Percentiles rank a stretch among this genome's conserved stretches.
Conservation (phyloP, 2,888 invertebrate species). For the Himalopsyche kuldschensis region DNA sequence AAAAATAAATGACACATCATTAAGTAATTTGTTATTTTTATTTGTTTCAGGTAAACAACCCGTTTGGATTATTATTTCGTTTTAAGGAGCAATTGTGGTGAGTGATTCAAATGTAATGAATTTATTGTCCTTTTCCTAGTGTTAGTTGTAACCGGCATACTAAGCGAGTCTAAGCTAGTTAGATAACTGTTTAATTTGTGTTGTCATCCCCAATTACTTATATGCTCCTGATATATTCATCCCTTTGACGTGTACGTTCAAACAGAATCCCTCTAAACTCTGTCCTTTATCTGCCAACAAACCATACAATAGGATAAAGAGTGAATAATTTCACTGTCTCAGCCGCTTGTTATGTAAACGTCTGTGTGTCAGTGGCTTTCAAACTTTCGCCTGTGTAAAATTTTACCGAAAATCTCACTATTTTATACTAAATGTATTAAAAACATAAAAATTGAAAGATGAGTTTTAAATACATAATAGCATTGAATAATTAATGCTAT, state of each 20-base stretch:
- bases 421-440: too few species aligned
- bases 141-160: not conserved
- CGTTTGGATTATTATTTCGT: not conserved
- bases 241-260: not conserved
- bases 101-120: not conserved
- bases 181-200: not conserved
- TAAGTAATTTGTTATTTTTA: not conserved
- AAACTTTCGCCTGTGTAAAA: too few species aligned
- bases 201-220: not conserved
- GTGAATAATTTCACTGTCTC: not conserved
- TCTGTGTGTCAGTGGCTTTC: too few species aligned
- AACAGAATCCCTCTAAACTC: not conserved
- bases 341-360: not conserved
- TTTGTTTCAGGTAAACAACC: constrained; percentile 14
- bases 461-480: too few species aligned
- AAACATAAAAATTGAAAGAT: too few species aligned
- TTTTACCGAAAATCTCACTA: too few species aligned
- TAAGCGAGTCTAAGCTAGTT: not conserved
- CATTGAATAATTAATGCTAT: too few species aligned
- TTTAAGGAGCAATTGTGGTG: not conserved
- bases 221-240: not conserved
- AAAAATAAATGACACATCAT: too few species aligned
- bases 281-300: not conserved
- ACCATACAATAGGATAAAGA: not conserved
- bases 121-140: not conserved